These are phyloP conservation scores for Styela clava DNA, from an alignment of 23 tunicate genomes.

Conservation along the genomic window DNA sequence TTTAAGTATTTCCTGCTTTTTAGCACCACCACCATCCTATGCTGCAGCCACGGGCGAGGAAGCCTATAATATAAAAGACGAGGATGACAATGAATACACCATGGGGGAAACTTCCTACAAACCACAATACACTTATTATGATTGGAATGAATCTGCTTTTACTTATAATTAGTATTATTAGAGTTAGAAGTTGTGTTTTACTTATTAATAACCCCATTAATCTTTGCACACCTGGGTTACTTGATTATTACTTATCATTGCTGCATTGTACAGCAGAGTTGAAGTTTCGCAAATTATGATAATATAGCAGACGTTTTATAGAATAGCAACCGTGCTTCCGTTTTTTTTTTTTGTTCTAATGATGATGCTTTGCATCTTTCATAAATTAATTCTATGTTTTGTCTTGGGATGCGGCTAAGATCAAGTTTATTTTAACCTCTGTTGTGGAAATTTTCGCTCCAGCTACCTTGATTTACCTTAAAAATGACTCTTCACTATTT, in stretches of 20 bases:
- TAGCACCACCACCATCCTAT: slow-evolving; percentile 14
- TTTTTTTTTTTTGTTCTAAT: too few relatives aligned
- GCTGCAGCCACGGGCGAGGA: neutral
- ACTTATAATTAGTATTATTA: slow-evolving; percentile 24
- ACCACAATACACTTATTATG: slow-evolving; percentile 51
- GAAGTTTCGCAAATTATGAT: too few relatives aligned
- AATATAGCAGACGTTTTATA: too few relatives aligned
- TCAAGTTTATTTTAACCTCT: too few relatives aligned
- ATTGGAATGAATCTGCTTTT: slow-evolving; percentile 43
- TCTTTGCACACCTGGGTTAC: neutral
- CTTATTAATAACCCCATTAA: neutral
- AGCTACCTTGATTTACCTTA: too few relatives aligned
- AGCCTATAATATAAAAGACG: slow-evolving; percentile 17
- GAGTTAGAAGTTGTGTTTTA: neutral
- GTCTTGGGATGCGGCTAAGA: too few relatives aligned
- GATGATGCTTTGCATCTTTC: too few relatives aligned
- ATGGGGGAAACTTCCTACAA: slow-evolving; percentile 24
- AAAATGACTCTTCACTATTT: too few relatives aligned
- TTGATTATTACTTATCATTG: neutral
- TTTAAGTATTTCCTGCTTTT: neutral
- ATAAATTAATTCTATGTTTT: too few relatives aligned
- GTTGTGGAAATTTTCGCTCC: too few relatives aligned
- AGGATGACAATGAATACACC: neutral
- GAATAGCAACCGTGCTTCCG: too few relatives aligned
- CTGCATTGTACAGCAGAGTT: neutral